Conservation (phyloP, 2,888 invertebrate genomes). For the Muscina levida region DNA sequence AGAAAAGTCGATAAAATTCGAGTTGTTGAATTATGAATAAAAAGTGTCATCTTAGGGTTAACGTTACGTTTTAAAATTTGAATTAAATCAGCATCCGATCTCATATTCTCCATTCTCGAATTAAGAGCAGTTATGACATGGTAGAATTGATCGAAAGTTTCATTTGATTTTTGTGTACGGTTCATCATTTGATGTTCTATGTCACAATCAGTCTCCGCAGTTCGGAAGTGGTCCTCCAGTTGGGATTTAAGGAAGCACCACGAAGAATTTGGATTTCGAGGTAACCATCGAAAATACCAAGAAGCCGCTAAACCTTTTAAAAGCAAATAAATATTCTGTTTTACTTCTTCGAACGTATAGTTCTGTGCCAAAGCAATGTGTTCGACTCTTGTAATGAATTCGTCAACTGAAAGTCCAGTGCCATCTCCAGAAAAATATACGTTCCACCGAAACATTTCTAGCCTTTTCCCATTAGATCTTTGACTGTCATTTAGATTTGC, state of each 20-base stretch:
- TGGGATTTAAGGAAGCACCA: background rate
- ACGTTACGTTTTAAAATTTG: slow-evolving; percentile 36
- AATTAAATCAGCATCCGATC: slow-evolving; percentile 35
- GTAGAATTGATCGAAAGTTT: slow-evolving; percentile 37
- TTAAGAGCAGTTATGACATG: background rate
- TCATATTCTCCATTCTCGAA: slow-evolving; percentile 30
- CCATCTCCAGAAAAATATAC: slow-evolving; percentile 23
- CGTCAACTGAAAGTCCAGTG: slow-evolving; percentile 4
- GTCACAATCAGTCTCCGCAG: slow-evolving; percentile 40
- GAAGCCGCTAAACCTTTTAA: slow-evolving; percentile 19
- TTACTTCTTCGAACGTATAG: slow-evolving; percentile 21
- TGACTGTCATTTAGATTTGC: too few species aligned
- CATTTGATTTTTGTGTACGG: slow-evolving; percentile 5
- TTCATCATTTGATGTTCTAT: slow-evolving; percentile 38
- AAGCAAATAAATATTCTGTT: slow-evolving; percentile 17
- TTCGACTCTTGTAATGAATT: slow-evolving; percentile 17
- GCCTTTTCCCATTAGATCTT: too few species aligned
- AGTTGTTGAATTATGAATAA: slow-evolving; percentile 5
- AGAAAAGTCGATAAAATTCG: slow-evolving; percentile 26
- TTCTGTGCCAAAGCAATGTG: slow-evolving; percentile 16
- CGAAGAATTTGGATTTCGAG: slow-evolving; percentile 4
- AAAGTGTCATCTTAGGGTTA: slow-evolving; percentile 19
- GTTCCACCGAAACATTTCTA: slow-evolving; percentile 25
- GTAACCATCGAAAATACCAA: slow-evolving; percentile 23
- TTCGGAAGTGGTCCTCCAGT: slow-evolving; percentile 22